Conservation (phyloP, 2,797 vertebrate genomes). For the Mormyrops boulengeri region DNA sequence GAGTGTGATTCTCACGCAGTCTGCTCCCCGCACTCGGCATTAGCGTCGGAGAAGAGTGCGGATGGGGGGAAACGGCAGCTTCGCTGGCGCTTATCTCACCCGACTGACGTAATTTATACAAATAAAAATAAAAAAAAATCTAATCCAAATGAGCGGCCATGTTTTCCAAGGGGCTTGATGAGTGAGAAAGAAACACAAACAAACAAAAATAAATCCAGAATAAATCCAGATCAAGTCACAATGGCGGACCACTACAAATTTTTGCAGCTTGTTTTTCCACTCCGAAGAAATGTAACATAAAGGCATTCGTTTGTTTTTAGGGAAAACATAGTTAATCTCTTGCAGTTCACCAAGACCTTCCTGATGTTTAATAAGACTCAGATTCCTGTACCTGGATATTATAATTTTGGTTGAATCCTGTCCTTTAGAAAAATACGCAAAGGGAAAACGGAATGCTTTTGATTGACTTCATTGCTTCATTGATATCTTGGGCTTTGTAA, state of each 20-base stretch:
- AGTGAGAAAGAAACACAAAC: conserved; percentile 36
- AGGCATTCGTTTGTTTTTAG: conserved; percentile 19
- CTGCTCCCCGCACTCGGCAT: not conserved
- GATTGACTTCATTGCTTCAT: not conserved
- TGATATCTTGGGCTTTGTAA: not conserved
- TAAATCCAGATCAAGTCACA: not conserved
- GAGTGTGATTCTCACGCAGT: conserved; percentile 38
- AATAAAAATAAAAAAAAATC: conserved; percentile 44
- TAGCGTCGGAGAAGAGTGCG: conserved; percentile 43
- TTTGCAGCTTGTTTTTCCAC: not conserved
- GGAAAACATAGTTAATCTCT: conserved; percentile 23
- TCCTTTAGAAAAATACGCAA: not conserved
- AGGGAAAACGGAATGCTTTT: not conserved
- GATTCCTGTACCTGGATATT: not conserved
- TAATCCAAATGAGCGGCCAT: conserved; percentile 61
- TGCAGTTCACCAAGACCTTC: not conserved
- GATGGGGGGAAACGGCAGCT: conserved; percentile 46
- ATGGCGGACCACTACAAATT: not conserved
- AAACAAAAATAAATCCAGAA: conserved; percentile 35
- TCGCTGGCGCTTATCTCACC: conserved; percentile 50
- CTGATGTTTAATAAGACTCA: not conserved
- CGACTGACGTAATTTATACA: conserved; percentile 62
- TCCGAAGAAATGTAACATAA: not conserved
- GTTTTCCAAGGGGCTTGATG: conserved; percentile 63
- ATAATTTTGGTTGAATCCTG: not conserved